phyloP scores from a whole-genome alignment of 2,888 invertebrate species.

The Agrilus mali region DNA sequence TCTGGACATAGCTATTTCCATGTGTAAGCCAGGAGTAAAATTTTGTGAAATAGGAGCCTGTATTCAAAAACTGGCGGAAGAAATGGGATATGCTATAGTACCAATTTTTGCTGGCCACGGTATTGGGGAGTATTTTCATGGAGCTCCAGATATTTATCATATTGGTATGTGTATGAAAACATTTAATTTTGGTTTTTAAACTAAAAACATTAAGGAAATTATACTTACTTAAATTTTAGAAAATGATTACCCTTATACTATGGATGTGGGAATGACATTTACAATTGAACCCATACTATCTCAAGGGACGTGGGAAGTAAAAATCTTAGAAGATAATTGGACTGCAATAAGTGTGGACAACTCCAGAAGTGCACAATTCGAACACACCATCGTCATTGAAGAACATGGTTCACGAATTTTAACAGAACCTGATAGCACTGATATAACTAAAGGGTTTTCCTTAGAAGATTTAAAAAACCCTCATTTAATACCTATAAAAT shows the following conservation, averaged over 20 bases:
- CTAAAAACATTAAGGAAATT: no score
- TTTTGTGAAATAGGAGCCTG: conserved; percentile 50
- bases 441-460: background rate
- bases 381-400: conserved; percentile 83
- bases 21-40: conserved; percentile 47
- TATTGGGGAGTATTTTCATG: conserved; percentile 86
- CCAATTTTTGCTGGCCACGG: conserved; percentile 85
- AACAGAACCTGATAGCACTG: conserved; percentile 37
- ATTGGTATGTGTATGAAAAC: conserved; percentile 43
- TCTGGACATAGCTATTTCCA: conserved; percentile 46
- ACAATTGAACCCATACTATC: conserved; percentile 86
- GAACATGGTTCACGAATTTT: conserved; percentile 65
- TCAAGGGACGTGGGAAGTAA: conserved; percentile 55
- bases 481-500: background rate
- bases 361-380: conserved; percentile 77
- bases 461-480: conserved; percentile 1
- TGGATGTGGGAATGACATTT: conserved; percentile 86
- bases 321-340: conserved; percentile 80
- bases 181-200: no score
- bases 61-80: conserved; percentile 51
- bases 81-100: conserved; percentile 52
- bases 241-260: conserved; percentile 52
- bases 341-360: conserved; percentile 76
- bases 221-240: conserved; percentile 32
- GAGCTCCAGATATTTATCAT: conserved; percentile 81